Base-by-base conservation (phyloP, 1,140 invertebrate genomes). In the Asbolus verrucosus region DNA sequence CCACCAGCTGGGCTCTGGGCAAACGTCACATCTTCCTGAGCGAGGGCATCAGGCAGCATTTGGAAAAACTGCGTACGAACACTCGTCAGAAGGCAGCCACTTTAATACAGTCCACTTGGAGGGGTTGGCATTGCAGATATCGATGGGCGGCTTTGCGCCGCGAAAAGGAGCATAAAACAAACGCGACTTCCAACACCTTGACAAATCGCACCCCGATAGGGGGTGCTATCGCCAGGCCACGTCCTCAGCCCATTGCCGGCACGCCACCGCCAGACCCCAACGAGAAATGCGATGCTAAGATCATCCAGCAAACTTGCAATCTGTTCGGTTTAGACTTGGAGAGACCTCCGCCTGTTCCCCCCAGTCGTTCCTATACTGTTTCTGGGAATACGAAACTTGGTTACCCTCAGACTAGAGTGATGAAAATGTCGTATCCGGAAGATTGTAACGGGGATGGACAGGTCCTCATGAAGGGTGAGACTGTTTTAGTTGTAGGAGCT, bases 11-110 rank as follows among this genome's bases (percentile, higher is more conserved):
- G 93, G 93, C 94, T n/a, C 85, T 95, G 15, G 96, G 95, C 67
- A 95, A 96, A 80, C 85, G 94, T 30, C 95, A 97, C 79, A 93
- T 97, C 13, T 97, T 97, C 82, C 87, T 97, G 69, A 97, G 95
- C 83, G 96, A 98, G 83, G 93, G 93, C 4, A 94, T 95, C 70
- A 86, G 96, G 11, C 96, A 97, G 83, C 88, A 94, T 71, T 82
- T 96, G 46, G 96, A 97, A 83, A 88, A 89, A 68, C 82, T 95
- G 72, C 84, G 94, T 54, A 87, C 88, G 8, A 90, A 92, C 63
- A 92, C 89, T 0, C 84, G 93, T 1, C 87, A 91, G 69, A 87
- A 88, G 71, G 93, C 94, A 0, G 94, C 94, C 0, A 89, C 87
- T 1, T 75, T 88, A 3, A 91, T 94, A 74, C 90, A 98, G 83